Evolutionary conservation across 2,797 vertebrate species (phyloP), one percentile per base, ranked within the genome.

Genomic region (Hozukius guyotensis): DNA sequence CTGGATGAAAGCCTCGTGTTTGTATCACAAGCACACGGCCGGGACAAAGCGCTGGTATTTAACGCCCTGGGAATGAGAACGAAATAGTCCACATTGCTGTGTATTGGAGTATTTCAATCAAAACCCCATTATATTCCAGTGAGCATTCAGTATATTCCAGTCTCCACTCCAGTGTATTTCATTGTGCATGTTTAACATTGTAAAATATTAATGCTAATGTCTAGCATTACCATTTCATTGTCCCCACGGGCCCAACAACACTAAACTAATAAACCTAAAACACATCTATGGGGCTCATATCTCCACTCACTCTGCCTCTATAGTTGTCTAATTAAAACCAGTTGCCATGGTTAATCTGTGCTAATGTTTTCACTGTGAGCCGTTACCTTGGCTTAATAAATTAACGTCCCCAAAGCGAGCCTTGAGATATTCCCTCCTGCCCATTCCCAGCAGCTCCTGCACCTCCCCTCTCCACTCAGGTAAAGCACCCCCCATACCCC

Each of bases 321-420:
- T 70, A 74, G 32, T 59, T 34, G 49, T 76, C 81, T 94, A 90
- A 93, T 93, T 94, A 93, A 90, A 91, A 89, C 72, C 68, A 53
- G 77, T 85, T 88, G 84, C 76, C 66, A 80, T 85, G 67, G 63
- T 92, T 92, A 87, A 92, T 93, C 87, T 84, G 80, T 65, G 71
- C 24, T 90, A 87, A 93, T 92, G 85, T 84, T 91, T 92, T 84
- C 84, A 81, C 68, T 81, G 55, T 34, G 53, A 73, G 46, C 61
- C 66, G 77, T 84, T 89, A 77, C 75, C 72, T 53, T 80, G 85
- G 55, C 55, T 84, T 85, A 74, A 87, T 83, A 81, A 77, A 66
- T 78, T 67, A 86, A 83, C 8, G 12, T 81, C 63, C 46, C 70
- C 57, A 66, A 86, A 81, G 79, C n/a, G 9, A 69, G 56, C 62